Evolutionary conservation across 2,797 vertebrate species (phyloP), one percentile per base, ranked within the genome.

Genomic region (Manis javanica): DNA sequence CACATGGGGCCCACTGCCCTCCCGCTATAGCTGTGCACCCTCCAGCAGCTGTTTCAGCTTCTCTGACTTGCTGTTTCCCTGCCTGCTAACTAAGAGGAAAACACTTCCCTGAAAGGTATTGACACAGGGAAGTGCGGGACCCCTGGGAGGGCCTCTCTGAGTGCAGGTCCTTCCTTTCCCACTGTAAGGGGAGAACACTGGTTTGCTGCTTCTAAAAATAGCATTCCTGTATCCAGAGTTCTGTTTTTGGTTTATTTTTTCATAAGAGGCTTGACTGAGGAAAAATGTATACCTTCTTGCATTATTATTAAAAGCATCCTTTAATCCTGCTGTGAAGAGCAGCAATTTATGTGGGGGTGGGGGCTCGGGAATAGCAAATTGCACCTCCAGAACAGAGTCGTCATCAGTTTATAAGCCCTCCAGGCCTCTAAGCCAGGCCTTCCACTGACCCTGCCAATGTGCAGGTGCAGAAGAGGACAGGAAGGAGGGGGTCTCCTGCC

Each of bases 251-350:
- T 77, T 91, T 93, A 51, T 95, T 87, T 87, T 29, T 94, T 93
- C 72, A 59, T 13, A 74, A 46, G 29, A 49, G 21, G 49, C 37
- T 86, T 87, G 92, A 87, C 71, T 83, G 95, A 97, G 88, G 59
- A 59, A 95, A 93, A 75, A 74, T 46, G 39, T 63, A 97, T 95
- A 98, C 98, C 96, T 97, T 89, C 97, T 94, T 95, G 91, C 21
- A 34, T 95, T 96, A 95, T 97, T 97, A 96, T 96, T 97, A 96
- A 98, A 98, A 97, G 85, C 92, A 96, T 97, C 96, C 4, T 2
- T 91, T 98, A 98, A 97, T 96, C 97, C 94, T 93, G 78, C 92
- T 90, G 85, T 95, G 97, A 63, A 96, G 89, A 90, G 21, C 83
- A 95, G 72, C 39, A 96, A 90, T 97, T 95, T 97, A 90, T 90